Percentiles rank a stretch among this genome's conserved stretches.
Conservation (phyloP, 2,113 vertebrate species). For the Protobothrops mucrosquamatus region DNA sequence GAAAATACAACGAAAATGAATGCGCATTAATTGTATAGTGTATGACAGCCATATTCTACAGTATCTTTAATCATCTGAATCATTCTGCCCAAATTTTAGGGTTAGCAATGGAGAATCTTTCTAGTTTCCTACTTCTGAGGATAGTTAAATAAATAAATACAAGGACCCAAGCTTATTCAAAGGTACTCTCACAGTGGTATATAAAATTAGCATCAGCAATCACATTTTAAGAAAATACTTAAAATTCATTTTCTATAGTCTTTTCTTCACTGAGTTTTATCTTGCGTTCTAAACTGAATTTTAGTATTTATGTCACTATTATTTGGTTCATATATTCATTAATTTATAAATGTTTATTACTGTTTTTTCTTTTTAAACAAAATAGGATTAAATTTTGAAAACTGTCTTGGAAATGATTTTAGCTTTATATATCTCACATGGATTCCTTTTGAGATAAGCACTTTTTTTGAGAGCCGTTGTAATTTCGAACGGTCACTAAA, state of each 20-base stretch:
- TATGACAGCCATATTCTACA: background rate
- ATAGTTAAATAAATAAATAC: background rate
- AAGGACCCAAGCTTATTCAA: background rate
- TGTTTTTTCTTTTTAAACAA: background rate
- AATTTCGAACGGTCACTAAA: no score
- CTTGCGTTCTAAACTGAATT: background rate
- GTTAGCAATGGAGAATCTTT: background rate
- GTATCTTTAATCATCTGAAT: background rate
- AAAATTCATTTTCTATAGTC: background rate
- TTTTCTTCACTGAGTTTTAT: background rate
- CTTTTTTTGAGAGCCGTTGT: no score
- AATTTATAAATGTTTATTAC: background rate
- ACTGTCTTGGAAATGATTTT: background rate
- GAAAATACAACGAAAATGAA: background rate
- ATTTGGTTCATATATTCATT: background rate
- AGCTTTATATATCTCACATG: background rate
- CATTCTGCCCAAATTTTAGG: background rate
- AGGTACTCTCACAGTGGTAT: background rate
- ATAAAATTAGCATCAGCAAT: background rate
- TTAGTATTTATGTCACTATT: background rate
- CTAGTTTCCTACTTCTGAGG: background rate
- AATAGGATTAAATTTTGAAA: background rate
- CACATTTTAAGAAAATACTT: background rate
- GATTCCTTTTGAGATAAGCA: background rate
- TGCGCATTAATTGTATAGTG: background rate